Percentiles rank a stretch among this genome's conserved stretches.
Evolutionary conservation across 2,888 invertebrate species (phyloP).

Genomic region (Cantharis rustica): DNA sequence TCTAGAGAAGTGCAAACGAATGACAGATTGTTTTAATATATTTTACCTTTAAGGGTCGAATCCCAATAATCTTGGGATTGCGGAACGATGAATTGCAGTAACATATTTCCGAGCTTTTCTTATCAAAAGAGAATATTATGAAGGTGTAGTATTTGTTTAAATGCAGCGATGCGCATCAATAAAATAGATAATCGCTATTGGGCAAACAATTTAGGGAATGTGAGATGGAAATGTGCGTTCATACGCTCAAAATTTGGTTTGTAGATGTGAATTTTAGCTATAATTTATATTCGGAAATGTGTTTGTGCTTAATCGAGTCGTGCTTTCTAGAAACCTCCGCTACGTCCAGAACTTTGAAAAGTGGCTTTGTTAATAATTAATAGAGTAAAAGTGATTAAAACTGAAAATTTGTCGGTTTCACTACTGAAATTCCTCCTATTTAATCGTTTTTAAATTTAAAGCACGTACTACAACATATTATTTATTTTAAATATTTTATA

Average conservation of each 20-base stretch:
- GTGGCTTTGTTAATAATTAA: slow-evolving; percentile 21
- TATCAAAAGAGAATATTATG: background rate
- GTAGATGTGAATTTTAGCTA: slow-evolving; percentile 20
- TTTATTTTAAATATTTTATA: background rate
- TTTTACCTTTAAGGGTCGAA: background rate
- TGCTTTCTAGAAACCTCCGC: slow-evolving; percentile 10
- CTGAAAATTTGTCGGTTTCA: slow-evolving; percentile 7
- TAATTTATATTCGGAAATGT: slow-evolving; percentile 24
- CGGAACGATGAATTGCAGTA: background rate
- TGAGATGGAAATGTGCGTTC: slow-evolving; percentile 11
- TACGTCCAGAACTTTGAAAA: slow-evolving; percentile 6
- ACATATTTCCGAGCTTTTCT: background rate
- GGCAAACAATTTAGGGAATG: slow-evolving; percentile 6
- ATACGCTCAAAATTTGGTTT: slow-evolving; percentile 23
- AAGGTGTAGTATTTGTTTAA: slow-evolving; percentile 1
- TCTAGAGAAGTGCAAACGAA: background rate
- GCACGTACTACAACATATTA: background rate
- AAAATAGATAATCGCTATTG: slow-evolving; percentile 16
- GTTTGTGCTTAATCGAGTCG: slow-evolving; percentile 18
- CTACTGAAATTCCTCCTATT: background rate
- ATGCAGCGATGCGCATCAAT: slow-evolving; percentile 5
- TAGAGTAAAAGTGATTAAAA: slow-evolving; percentile 17
- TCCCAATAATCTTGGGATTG: background rate
- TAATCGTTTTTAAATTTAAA: background rate
- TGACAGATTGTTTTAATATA: background rate